Percentiles rank a stretch among this genome's conserved stretches.
Conservation (phyloP, 1,140 invertebrate species). For the Elysia chlorotica region DNA sequence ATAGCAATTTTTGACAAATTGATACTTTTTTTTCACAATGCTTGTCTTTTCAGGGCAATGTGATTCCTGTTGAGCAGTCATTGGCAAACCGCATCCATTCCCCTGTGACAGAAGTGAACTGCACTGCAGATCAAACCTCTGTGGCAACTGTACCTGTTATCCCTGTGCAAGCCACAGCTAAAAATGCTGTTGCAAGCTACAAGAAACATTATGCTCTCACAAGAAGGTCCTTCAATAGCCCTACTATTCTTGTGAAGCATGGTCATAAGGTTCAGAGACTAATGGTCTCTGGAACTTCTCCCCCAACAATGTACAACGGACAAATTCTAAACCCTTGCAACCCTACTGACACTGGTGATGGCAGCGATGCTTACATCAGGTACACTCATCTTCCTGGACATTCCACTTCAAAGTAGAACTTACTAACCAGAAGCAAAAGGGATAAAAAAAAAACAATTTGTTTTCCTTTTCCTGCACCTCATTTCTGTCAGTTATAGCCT, state of each 20-base stretch:
- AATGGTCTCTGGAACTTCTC: constrained; percentile 38
- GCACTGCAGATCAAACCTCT: constrained; percentile 30
- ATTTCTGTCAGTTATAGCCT: background rate
- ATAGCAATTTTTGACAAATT: no score
- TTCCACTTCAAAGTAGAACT: constrained; percentile 12
- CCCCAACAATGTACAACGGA: constrained; percentile 30
- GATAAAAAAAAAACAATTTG: background rate
- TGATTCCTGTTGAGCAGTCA: constrained; percentile 40
- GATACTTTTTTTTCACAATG: background rate
- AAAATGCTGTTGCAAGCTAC: constrained; percentile 37
- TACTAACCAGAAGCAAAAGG: background rate
- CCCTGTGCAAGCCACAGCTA: constrained; percentile 35
- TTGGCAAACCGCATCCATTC: constrained; percentile 37
- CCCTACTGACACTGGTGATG: constrained; percentile 31
- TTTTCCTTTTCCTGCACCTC: background rate
- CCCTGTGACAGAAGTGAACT: constrained; percentile 28
- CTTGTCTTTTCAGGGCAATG: constrained; percentile 35
- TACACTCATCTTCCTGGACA: constrained; percentile 24
- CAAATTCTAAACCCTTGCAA: constrained; percentile 30
- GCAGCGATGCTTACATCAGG: constrained; percentile 27
- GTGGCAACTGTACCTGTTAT: constrained; percentile 33
- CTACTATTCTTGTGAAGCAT: constrained; percentile 49
- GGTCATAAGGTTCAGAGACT: constrained; percentile 48
- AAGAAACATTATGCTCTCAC: constrained; percentile 42
- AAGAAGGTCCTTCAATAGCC: constrained; percentile 41